Evolutionary conservation across 2,888 invertebrate genomes (phyloP), one percentile per base, ranked within the genome.

Genomic region (Brachyopa scutellaris): DNA sequence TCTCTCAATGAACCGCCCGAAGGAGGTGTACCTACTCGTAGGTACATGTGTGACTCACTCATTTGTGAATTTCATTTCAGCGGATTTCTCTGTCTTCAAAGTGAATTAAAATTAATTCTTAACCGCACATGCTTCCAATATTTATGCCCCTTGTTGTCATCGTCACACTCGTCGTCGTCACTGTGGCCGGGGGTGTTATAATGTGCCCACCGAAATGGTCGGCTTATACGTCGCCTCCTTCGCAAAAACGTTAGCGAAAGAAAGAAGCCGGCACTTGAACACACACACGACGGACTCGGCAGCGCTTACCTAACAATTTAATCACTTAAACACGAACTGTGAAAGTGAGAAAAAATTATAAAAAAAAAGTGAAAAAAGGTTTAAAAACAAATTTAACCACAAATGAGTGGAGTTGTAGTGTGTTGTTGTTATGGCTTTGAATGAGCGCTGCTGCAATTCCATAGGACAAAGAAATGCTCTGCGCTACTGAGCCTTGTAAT

Each of bases 321-420:
- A 77, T 69, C 70, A 78, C 78, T 78, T 72, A 21, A 78, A 59
- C 78, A 78, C 78, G 78, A 78, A 59, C 78, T 72, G 64, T 78
- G 78, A 78, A 78, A 78, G 70, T 72, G 78, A 57, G 51, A 66
- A 69, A 61, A 67, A 59, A 5, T 5, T 26, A 26, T 26, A 26
- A 26, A n/a, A n/a, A n/a, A n/a, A 36, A 19, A 21, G 9, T 40
- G 13, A 51, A 17, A 76, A 61, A 69, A 33, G 21, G 42, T 61
- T n/a, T n/a, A n/a, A n/a, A n/a, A 67, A 53, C 42, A 55, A 8
- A 53, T 55, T 17, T 45, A 23, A 61, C 11, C 23, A 67, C 51
- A 59, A 59, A 38, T 23, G 53, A 64, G 36, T 62, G 33, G 19
- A 21, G 23, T 8, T 31, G 51, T 5, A 6, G 31, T n/a, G 21